A percentile compares a stretch with the other conserved stretches of the same genome.
Evolutionary conservation across 2,113 vertebrate genomes (phyloP).

Genomic region (Hydrochoerus hydrochaeris): DNA sequence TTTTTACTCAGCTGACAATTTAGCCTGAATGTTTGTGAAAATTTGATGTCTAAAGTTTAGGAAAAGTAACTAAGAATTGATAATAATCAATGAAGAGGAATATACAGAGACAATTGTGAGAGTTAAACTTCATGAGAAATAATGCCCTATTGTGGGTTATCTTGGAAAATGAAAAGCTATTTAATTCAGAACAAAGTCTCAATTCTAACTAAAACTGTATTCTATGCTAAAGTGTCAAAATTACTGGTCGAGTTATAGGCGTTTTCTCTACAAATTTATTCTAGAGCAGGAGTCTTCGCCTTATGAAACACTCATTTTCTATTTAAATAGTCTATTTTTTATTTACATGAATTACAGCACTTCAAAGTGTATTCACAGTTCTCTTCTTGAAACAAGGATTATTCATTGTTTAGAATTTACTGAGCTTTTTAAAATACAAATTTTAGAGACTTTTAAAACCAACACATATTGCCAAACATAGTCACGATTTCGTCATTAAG

Average conservation of each 20-base stretch:
- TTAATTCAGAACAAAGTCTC: not conserved
- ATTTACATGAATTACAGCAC: not conserved
- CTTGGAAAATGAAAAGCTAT: not conserved
- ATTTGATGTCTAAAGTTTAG: slow-evolving; percentile 69
- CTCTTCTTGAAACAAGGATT: not conserved
- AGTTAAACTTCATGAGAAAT: not conserved
- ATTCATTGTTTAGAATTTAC: not conserved
- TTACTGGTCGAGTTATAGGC: not conserved
- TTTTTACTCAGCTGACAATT: slow-evolving; percentile 67
- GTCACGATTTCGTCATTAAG: not conserved
- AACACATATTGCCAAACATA: not conserved
- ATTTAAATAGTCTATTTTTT: slow-evolving; percentile 24
- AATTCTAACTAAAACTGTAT: not conserved
- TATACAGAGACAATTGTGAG: not conserved
- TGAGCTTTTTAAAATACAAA: slow-evolving; percentile 37
- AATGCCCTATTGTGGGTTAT: not conserved
- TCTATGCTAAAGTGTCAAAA: not conserved
- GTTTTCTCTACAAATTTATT: not conserved
- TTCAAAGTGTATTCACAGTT: not conserved
- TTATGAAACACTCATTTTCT: not conserved
- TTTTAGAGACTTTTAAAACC: not conserved
- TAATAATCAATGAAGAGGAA: slow-evolving; percentile 44
- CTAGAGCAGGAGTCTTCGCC: not conserved
- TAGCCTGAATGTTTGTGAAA: slow-evolving; percentile 71
- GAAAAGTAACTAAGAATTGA: slow-evolving; percentile 32